These are phyloP conservation scores for Leptoteleia sp. DNA, from an alignment of 1,140 invertebrate genomes.

Conservation along the genomic window DNA sequence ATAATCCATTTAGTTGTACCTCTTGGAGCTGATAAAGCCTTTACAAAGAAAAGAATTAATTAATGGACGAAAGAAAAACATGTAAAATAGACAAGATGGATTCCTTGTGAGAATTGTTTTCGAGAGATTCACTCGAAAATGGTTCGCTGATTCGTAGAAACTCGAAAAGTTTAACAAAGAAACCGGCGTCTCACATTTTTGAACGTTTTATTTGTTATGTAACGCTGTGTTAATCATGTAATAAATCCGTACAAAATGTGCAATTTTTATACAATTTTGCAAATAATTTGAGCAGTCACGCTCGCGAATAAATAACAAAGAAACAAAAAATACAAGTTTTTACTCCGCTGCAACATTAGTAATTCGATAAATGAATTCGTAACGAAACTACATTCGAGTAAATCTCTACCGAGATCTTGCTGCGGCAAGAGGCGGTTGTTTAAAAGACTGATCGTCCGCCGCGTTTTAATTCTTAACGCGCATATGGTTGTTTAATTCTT, in stretches of 20 bases:
- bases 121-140: conserved; percentile 55
- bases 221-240: conserved; percentile 40
- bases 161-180: conserved; percentile 3
- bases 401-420: conserved; percentile 60
- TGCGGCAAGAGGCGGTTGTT: conserved; percentile 57
- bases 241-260: too few species aligned
- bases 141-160: conserved; percentile 31
- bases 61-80: too few species aligned
- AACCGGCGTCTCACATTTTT: conserved; percentile 24
- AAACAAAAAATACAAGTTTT: too few species aligned
- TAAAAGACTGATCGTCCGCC: conserved; percentile 64
- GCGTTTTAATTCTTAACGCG: conserved; percentile 54
- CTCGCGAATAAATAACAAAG: conserved; percentile 23
- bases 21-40: conserved; percentile 2
- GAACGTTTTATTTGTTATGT: conserved; percentile 25
- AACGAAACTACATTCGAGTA: conserved; percentile 58
- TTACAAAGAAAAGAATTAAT: background rate
- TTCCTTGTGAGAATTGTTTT: conserved; percentile 60
- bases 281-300: conserved; percentile 39
- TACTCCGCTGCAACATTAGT: conserved; percentile 44
- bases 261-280: conserved; percentile 62
- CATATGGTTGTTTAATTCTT: conserved; percentile 64
- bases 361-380: conserved; percentile 44
- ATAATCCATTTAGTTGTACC: conserved; percentile 32
- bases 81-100: conserved; percentile 15